A percentile compares a stretch with the other conserved stretches of the same genome.
Conservation (phyloP, 2,797 vertebrate species). For the Caiman crocodilus region DNA sequence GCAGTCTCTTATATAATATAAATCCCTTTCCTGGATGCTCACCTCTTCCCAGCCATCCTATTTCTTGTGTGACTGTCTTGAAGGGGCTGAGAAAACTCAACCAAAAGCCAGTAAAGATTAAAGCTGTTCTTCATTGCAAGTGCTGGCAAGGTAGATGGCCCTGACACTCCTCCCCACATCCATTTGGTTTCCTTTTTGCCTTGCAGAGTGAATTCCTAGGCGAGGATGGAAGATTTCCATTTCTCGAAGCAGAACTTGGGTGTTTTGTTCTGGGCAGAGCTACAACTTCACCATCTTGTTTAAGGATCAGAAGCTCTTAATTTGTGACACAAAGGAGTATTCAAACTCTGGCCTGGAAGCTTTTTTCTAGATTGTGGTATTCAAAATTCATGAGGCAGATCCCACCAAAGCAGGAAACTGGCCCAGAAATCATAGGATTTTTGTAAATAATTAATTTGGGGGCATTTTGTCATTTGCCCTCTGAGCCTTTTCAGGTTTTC, state of each 20-base stretch:
- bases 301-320: background rate
- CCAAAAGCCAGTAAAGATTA: background rate
- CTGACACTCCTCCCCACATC: background rate
- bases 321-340: background rate
- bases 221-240: background rate
- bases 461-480: background rate
- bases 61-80: background rate
- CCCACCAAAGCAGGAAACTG: background rate
- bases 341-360: background rate
- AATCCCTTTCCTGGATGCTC: background rate
- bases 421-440: background rate
- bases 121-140: background rate
- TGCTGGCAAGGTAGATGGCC: background rate
- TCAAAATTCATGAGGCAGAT: background rate
- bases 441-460: background rate
- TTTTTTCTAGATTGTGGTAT: background rate
- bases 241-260: background rate
- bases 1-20: background rate
- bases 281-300: background rate
- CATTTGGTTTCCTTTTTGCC: background rate
- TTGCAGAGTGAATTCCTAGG: background rate
- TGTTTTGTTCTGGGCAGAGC: background rate
- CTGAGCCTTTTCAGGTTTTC: background rate
- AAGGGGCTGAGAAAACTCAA: background rate
- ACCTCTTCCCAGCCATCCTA: background rate